phyloP scores from a whole-genome alignment of 2,888 invertebrate species.

The Aproaerema taeniolella region DNA sequence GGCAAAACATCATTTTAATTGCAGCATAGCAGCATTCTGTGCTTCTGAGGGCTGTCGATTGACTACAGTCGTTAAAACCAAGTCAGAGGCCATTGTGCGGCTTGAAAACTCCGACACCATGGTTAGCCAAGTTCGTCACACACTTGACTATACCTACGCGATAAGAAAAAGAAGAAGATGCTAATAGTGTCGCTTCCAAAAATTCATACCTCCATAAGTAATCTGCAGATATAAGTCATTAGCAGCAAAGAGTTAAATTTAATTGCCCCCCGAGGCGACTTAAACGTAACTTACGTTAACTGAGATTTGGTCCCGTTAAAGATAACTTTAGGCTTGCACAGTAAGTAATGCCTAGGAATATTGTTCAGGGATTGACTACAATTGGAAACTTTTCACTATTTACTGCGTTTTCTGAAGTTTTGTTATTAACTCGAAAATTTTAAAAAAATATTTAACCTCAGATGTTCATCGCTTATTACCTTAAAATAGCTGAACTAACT shows the following conservation, averaged over 20 bases:
- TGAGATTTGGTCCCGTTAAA: conserved; percentile 22
- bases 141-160: too few relatives aligned
- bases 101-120: not conserved
- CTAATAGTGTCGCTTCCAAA: too few relatives aligned
- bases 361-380: conserved; percentile 23
- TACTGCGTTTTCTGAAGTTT: not conserved
- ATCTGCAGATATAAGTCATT: conserved; percentile 40
- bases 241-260: conserved; percentile 32
- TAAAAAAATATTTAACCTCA: not conserved
- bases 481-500: not conserved
- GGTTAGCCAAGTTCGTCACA: too few relatives aligned
- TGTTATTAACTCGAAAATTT: not conserved
- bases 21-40: too few relatives aligned
- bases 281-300: conserved; percentile 19
- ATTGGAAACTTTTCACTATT: not conserved
- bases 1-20: too few relatives aligned
- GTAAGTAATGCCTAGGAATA: conserved; percentile 26
- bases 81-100: too few relatives aligned
- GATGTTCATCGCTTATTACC: not conserved
- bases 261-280: conserved; percentile 40
- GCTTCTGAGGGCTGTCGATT: too few relatives aligned
- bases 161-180: too few relatives aligned
- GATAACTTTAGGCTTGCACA: conserved; percentile 29
- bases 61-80: too few relatives aligned
- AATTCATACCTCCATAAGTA: conserved; percentile 12